phyloP scores from a whole-genome alignment of 1,140 invertebrate species.

The Drosophila kikkawai region DNA sequence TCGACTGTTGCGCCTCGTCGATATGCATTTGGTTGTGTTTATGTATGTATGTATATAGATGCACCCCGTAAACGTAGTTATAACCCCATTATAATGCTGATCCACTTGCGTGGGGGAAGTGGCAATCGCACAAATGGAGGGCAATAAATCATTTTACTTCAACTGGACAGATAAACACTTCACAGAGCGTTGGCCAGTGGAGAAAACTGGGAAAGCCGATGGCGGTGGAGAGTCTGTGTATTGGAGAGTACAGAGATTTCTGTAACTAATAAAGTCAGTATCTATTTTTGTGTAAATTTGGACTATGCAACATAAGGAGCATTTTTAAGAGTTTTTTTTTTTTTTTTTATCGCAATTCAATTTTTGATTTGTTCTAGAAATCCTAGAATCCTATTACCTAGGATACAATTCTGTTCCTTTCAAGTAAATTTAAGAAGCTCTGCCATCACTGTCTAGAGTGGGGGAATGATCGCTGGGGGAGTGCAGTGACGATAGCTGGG shows the following conservation, averaged over 20 bases:
- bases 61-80: constrained; percentile 12
- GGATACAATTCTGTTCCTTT: background rate
- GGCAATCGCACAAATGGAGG: constrained; percentile 48
- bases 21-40: background rate
- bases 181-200: constrained; percentile 50
- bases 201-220: background rate
- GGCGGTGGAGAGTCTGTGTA: background rate
- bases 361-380: too few relatives aligned
- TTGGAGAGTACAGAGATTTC: background rate
- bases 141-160: constrained; percentile 57
- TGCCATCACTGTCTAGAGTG: background rate
- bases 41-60: background rate
- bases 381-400: too few relatives aligned
- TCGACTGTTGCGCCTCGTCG: constrained; percentile 46
- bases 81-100: constrained; percentile 27
- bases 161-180: constrained; percentile 65
- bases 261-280: background rate
- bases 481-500: background rate
- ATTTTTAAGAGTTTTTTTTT: too few relatives aligned
- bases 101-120: constrained; percentile 57
- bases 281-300: background rate
- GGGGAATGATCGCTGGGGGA: background rate
- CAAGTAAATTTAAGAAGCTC: too few relatives aligned
- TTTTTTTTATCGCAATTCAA: too few relatives aligned
- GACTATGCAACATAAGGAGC: too few relatives aligned